These are phyloP conservation scores for Platorchestia sp. DNA, from an alignment of 1,140 invertebrate genomes.

Conservation along the genomic window DNA sequence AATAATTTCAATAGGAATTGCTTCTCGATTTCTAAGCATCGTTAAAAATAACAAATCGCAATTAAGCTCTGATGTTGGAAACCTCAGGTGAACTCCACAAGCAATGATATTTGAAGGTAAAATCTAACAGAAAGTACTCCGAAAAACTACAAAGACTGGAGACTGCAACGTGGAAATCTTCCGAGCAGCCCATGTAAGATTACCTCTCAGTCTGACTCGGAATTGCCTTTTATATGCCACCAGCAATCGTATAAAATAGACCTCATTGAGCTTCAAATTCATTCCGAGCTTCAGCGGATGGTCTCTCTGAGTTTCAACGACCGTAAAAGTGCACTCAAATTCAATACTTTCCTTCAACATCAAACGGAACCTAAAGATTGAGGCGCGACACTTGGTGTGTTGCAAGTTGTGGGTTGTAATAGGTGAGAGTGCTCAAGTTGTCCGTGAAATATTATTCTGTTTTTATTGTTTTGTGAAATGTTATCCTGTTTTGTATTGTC, in stretches of 20 bases:
- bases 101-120: no score
- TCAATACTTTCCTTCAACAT: background rate
- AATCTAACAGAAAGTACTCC: no score
- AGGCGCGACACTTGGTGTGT: background rate
- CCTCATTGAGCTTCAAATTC: background rate
- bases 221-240: background rate
- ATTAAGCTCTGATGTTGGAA: no score
- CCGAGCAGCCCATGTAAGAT: background rate
- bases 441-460: no score
- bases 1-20: no score
- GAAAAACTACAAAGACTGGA: no score
- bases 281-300: background rate
- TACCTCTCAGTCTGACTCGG: background rate
- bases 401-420: background rate
- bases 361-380: background rate
- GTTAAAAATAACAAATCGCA: no score
- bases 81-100: no score
- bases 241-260: background rate
- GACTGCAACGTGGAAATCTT: background rate
- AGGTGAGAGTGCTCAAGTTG: no score
- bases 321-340: background rate
- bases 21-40: no score
- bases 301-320: background rate
- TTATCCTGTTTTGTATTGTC: no score
- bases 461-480: no score